phyloP scores from a whole-genome alignment of 1,140 invertebrate genomes.

The Leptinotarsa defecta region DNA sequence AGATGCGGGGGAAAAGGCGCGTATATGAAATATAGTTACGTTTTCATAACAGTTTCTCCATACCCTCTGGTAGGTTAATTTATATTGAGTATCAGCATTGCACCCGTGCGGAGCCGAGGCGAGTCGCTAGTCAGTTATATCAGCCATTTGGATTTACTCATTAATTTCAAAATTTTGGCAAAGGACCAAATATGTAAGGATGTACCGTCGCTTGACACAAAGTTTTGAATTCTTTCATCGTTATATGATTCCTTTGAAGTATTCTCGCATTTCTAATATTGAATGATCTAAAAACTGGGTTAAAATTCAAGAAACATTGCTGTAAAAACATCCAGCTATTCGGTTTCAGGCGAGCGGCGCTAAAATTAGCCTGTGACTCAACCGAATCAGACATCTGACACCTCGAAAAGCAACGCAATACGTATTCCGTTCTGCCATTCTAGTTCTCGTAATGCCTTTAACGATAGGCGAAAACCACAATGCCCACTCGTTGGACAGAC shows the following conservation, averaged over 20 bases:
- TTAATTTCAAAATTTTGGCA: too few relatives aligned
- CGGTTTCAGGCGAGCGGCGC: slow-evolving; percentile 34
- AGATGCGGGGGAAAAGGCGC: too few relatives aligned
- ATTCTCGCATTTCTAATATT: neutral
- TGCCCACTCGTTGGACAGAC: slow-evolving; percentile 18
- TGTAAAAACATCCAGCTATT: slow-evolving; percentile 27
- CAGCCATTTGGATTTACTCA: too few relatives aligned
- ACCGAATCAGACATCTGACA: slow-evolving; percentile 42
- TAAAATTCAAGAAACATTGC: slow-evolving; percentile 10
- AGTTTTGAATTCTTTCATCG: too few relatives aligned
- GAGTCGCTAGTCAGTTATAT: too few relatives aligned
- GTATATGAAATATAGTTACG: too few relatives aligned
- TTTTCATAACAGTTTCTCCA: too few relatives aligned
- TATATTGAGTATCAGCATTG: too few relatives aligned
- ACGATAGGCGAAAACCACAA: slow-evolving; percentile 23
- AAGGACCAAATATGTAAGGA: too few relatives aligned
- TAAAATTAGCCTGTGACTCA: slow-evolving; percentile 45
- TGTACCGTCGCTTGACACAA: too few relatives aligned
- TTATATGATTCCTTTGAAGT: neutral
- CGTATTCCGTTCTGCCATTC: slow-evolving; percentile 13
- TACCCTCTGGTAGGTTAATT: too few relatives aligned
- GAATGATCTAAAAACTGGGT: slow-evolving; percentile 5
- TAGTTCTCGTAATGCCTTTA: slow-evolving; percentile 18
- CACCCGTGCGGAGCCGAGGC: too few relatives aligned
- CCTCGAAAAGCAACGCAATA: slow-evolving; percentile 35